Percentiles rank a stretch among this genome's conserved stretches.
These are phyloP conservation scores for Caradrina clavipalpis DNA, from an alignment of 2,888 invertebrate species.

Conservation along the genomic window DNA sequence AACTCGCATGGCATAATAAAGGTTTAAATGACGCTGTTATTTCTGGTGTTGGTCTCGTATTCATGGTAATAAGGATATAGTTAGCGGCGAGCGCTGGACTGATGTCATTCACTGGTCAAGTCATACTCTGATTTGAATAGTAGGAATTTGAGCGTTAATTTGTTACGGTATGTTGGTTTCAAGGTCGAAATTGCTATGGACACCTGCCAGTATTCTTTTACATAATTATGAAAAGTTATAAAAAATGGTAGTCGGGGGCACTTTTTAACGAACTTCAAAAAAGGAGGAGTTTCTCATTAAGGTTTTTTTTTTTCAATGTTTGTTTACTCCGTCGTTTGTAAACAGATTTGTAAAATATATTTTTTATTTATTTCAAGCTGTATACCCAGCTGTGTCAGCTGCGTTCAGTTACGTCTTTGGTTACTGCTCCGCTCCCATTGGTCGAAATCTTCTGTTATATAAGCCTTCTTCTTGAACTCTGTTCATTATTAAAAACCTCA, in stretches of 20 bases:
- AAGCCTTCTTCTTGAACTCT: too few species aligned
- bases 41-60: slow-evolving; percentile 22
- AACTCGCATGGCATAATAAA: not conserved
- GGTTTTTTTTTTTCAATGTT: too few species aligned
- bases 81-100: slow-evolving; percentile 26
- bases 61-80: slow-evolving; percentile 56
- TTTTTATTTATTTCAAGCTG: too few species aligned
- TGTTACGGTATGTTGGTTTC: not conserved
- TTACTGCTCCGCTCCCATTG: too few species aligned
- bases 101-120: slow-evolving; percentile 49
- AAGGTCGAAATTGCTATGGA: slow-evolving; percentile 8
- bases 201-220: not conserved
- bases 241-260: not conserved
- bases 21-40: slow-evolving; percentile 31
- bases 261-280: too few species aligned
- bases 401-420: too few species aligned
- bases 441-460: too few species aligned
- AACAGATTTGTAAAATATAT: too few species aligned
- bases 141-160: slow-evolving; percentile 30
- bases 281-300: too few species aligned
- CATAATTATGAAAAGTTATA: not conserved
- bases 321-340: too few species aligned
- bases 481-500: too few species aligned
- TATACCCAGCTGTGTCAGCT: too few species aligned
- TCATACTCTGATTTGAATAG: slow-evolving; percentile 19